A percentile compares a stretch with the other conserved stretches of the same genome.
phyloP scores from a whole-genome alignment of 2,888 invertebrate genomes.

The Meliscaeva auricollis region DNA sequence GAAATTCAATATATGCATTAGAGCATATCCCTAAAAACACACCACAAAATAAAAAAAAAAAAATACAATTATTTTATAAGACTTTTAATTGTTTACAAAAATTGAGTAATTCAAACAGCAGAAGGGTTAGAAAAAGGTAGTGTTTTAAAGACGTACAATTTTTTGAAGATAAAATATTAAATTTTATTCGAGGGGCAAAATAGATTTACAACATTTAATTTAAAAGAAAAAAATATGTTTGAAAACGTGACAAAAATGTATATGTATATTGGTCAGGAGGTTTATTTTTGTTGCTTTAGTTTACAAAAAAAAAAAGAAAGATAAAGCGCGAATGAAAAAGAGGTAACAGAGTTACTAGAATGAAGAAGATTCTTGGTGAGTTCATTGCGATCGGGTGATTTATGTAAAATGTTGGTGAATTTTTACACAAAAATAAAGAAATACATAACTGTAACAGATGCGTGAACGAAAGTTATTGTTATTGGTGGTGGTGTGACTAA shows the following conservation, averaged over 20 bases:
- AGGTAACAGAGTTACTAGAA: conserved; percentile 49
- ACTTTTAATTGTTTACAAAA: no score
- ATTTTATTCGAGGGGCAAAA: no score
- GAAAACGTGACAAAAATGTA: conserved; percentile 41
- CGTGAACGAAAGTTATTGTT: conserved; percentile 42
- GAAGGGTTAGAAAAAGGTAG: no score
- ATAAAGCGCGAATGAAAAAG: conserved; percentile 60
- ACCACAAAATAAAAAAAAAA: no score
- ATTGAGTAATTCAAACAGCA: no score
- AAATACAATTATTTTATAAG: no score
- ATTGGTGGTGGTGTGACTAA: conserved; percentile 33
- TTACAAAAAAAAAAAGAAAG: conserved; percentile 39
- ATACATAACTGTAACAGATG: conserved; percentile 51
- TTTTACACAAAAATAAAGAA: conserved; percentile 1
- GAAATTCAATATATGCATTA: no score
- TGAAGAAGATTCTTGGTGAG: conserved; percentile 41
- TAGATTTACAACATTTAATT: conserved; percentile 16
- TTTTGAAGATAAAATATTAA: no score
- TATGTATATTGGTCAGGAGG: neutral
- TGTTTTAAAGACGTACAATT: no score
- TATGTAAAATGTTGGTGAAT: conserved; percentile 26
- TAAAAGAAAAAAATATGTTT: conserved; percentile 25
- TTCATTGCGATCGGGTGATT: no score
- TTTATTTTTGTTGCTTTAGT: conserved; percentile 31
- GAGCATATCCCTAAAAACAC: no score